Evolutionary conservation across 2,113 vertebrate species (phyloP), one percentile per base, ranked within the genome.

Genomic region (Prochilodus magdalenae): DNA sequence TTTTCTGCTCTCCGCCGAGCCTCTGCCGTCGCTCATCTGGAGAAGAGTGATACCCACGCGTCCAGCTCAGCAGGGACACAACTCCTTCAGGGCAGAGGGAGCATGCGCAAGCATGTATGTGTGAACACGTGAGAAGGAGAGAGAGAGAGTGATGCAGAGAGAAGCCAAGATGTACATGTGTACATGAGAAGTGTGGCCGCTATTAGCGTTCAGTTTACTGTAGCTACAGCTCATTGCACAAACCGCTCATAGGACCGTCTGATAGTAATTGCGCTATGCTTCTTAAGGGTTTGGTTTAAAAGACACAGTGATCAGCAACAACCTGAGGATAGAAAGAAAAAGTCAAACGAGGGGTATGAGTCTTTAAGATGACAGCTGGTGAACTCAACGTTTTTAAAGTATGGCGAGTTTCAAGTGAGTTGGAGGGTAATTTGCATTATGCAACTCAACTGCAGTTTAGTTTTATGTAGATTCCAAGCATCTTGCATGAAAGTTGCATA

Each of bases 11-110:
- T 85, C 70, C 77, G 55, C n/a, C 14, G n/a, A 16, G 24, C 60
- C 57, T 71, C 73, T 71, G 40, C 44, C 11, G 53, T 15, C 22
- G 16, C 62, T 84, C 85, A 49, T 86, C 82, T 71, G 79, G 27
- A 16, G 79, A 77, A 69, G 59, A 57, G 67, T 81, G 67, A 85
- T 73, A 76, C 26, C 16, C 65, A 27, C 27, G 24, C 57, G 33
- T 59, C 59, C 62, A 66, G 63, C 67, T 75, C 40, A 11, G 49
- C 53, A 40, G 27, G 40, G 40, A 72, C 30, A 3, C 30, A 67
- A 44, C 76, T 67, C 62, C 59, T 75, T 10, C 13, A 74, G 83
- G 81, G 81, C 83, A 80, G 59, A 36, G 59, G 29, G 66, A 40
- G 66, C 24, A 30, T 16, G 30, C 15, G 55, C 14, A 11, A 27